Base-by-base conservation (phyloP, 37 sponge, comb jelly and placozoan genomes). In the Agelas oroides region DNA sequence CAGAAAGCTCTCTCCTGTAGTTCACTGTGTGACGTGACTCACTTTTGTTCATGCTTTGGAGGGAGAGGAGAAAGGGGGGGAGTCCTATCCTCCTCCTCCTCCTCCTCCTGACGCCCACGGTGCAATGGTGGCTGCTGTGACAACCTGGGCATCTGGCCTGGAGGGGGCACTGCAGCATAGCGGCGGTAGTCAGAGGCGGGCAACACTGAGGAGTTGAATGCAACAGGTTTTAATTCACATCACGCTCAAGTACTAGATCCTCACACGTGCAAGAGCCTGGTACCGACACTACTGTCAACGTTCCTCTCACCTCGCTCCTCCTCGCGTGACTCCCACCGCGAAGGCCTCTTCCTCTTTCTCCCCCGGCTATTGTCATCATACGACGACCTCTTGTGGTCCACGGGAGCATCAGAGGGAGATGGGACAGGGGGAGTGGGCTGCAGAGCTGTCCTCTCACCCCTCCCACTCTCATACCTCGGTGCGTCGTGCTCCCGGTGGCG, bases 81-180 rank as follows among this genome's bases (percentile, higher is more conserved):
- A 11, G 64, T 62, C 13, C 64, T 62, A 12, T 62, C 64, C 46
- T 46, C 46, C 46, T 46, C 46, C 8, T 46, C 46, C 46, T 46
- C 46, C 46, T 46, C 46, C 8, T n/a, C n/a, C n/a, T n/a, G n/a
- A n/a, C 46, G 46, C 8, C 46, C 8, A 8, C 8, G 46, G 46
- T 46, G 46, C n/a, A n/a, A n/a, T 46, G 46, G 46, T 46, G 46
- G 46, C 46, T 3, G 46, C 46, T 46, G 46, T 46, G 1, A 30
- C 31, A 5, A 23, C n/a, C 62, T 28, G 39, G 38, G 77, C 40
- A 0, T 14, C 23, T 31, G 65, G 31, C 52, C 65, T 15, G 78
- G 78, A n/a, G 78, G 78, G 2, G 78, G 78, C 1, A 78, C 78
- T 1, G 64, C 65, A 63, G 36, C 24, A 37, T 78, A 75, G 46